Conservation (phyloP, 2,888 invertebrate species). For the Arrhopalites spinosus region DNA sequence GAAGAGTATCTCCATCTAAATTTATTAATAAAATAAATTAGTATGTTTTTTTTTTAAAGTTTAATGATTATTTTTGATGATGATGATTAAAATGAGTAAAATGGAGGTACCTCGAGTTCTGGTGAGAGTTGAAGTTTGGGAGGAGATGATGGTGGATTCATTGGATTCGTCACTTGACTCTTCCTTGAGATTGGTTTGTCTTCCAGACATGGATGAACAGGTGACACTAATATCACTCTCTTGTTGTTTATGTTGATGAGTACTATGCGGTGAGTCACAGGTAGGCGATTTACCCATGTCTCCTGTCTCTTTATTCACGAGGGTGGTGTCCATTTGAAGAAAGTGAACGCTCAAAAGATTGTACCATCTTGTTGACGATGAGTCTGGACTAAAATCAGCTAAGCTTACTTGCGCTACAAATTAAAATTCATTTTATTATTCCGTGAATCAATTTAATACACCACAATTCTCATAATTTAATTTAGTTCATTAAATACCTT, state of each 20-base stretch:
- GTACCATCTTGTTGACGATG: constrained; percentile 87
- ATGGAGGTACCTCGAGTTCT: constrained; percentile 72
- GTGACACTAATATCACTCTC: constrained; percentile 63
- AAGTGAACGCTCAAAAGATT: constrained; percentile 85
- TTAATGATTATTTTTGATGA: background rate
- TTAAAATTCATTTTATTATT: too few species aligned
- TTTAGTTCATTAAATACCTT: too few species aligned
- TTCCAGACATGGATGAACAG: constrained; percentile 38
- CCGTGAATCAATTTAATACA: too few species aligned
- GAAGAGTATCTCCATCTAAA: constrained; percentile 50
- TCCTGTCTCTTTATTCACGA: too few species aligned
- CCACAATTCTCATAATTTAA: too few species aligned
- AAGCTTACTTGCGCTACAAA: too few species aligned
- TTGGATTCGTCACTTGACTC: constrained; percentile 93
- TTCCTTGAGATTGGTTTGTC: constrained; percentile 64
- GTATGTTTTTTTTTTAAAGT: too few species aligned
- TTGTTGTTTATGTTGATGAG: constrained; percentile 59
- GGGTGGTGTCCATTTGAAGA: constrained; percentile 68
- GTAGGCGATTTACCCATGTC: background rate
- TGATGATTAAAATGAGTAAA: background rate
- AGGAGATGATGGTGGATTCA: constrained; percentile 94
- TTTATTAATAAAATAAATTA: too few species aligned
- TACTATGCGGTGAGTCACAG: constrained; percentile 19
- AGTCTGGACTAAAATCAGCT: constrained; percentile 88
- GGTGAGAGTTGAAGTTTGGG: constrained; percentile 93